Percentiles rank a stretch among this genome's conserved stretches.
phyloP scores from a whole-genome alignment of 1,140 invertebrate genomes.

The Bombus vancouverensis region DNA sequence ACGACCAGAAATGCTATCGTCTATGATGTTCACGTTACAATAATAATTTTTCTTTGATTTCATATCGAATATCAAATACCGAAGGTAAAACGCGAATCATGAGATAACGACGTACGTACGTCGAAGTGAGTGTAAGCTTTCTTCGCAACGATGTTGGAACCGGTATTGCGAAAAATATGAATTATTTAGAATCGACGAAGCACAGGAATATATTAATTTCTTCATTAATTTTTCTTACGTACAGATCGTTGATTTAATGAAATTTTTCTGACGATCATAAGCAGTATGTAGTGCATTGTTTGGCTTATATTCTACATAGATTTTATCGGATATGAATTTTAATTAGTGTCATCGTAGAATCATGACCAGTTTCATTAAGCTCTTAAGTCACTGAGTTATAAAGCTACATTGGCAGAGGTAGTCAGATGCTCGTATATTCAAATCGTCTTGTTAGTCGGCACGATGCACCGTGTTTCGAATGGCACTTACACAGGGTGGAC shows the following conservation, averaged over 20 bases:
- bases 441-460: background rate
- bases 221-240: background rate
- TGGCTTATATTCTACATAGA: background rate
- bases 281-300: background rate
- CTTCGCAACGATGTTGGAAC: too few relatives aligned
- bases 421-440: background rate
- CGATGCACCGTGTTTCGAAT: background rate
- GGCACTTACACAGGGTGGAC: background rate
- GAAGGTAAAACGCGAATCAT: too few relatives aligned
- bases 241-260: background rate
- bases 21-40: too few relatives aligned
- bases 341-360: background rate
- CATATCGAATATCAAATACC: too few relatives aligned
- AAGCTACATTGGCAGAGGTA: background rate
- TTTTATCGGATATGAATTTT: background rate
- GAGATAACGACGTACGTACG: too few relatives aligned
- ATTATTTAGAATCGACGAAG: too few relatives aligned
- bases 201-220: too few relatives aligned
- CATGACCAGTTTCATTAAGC: background rate
- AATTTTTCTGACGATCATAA: accelerated
- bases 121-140: too few relatives aligned
- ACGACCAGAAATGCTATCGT: too few relatives aligned
- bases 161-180: too few relatives aligned
- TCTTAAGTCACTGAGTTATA: background rate
- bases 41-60: too few relatives aligned